Base-by-base conservation (phyloP, 2,113 vertebrate genomes). In the Pteropus alecto region DNA sequence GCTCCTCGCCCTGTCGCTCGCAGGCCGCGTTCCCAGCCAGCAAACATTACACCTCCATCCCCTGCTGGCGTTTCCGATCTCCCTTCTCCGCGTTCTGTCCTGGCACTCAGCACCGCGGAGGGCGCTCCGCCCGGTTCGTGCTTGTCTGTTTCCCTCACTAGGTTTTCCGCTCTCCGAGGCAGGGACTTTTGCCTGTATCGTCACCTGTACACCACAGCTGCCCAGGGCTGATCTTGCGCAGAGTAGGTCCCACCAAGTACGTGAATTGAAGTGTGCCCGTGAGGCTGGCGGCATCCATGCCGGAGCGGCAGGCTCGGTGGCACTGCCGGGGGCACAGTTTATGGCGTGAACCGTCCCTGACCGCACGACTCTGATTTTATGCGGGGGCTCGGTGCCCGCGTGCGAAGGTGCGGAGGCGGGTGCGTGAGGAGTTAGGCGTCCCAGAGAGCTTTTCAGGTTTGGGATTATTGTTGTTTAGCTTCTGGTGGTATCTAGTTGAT, bases 201-300 rank as follows among this genome's bases (percentile, higher is more conserved):
- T 83, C 22, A 35, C 33, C 15, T 35, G 1, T 48, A 43, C 6
- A 26, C 51, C 9, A 28, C 1, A 15, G 41, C 56, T 71, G 33
- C 41, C 21, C 56, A 30, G 58, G 54, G 38, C 35, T 46, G 28
- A 46, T 35, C 43, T 28, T 78, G 61, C n/a, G 15, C 26, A 19
- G 2, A 21, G 11, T 30, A 14, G 46, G n/a, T 46, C 73, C 2
- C 24, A 15, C 19, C 70, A 28, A 19, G 18, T 21, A 2, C 7
- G 2, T 22, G 35, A 18, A 1, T 38, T 41, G 8, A 5, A 15
- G 13, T 0, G 1, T 6, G 1, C 7, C 1, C 0, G 0, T 0
- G 4, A 48, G 56, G 18, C 5, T 22, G 22, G 12, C 0, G 12
- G 26, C 4, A 1, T 19, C 24, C 2, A 0, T 0, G 26, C 5